These are phyloP conservation scores for Austrofundulus limnaeus DNA, from an alignment of 2,113 vertebrate species.

Conservation along the genomic window DNA sequence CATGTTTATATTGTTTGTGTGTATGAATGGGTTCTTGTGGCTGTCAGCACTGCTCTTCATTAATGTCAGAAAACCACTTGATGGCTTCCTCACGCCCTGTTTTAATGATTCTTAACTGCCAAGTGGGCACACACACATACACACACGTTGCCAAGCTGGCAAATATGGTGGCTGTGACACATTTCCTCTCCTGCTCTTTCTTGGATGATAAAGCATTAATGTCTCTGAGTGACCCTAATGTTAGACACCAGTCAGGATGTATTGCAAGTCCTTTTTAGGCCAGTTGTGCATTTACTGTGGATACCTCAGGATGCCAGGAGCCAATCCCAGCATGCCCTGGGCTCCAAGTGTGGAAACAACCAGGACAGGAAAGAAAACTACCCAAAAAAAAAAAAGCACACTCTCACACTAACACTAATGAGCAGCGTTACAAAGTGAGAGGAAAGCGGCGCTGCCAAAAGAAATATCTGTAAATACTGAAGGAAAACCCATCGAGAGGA, in stretches of 20 bases:
- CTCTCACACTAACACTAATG: slow-evolving; percentile 50
- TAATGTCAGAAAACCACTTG: slow-evolving; percentile 65
- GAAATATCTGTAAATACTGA: slow-evolving; percentile 50
- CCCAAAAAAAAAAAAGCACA: slow-evolving; percentile 41
- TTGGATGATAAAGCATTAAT: slow-evolving; percentile 43
- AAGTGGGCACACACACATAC: slow-evolving; percentile 54
- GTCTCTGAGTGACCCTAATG: slow-evolving; percentile 26
- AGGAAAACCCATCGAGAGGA: slow-evolving; percentile 33
- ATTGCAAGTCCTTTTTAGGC: slow-evolving; percentile 32
- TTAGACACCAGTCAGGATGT: slow-evolving; percentile 46
- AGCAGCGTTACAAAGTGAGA: slow-evolving; percentile 53
- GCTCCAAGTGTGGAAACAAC: slow-evolving; percentile 45
- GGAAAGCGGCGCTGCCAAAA: slow-evolving; percentile 56
- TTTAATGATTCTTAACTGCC: slow-evolving; percentile 75
- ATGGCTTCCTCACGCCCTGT: slow-evolving; percentile 67
- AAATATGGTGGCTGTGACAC: slow-evolving; percentile 60
- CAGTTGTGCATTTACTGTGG: slow-evolving; percentile 40
- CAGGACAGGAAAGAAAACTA: slow-evolving; percentile 37
- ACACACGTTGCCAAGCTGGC: slow-evolving; percentile 62
- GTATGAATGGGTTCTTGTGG: slow-evolving; percentile 40
- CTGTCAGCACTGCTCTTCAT: slow-evolving; percentile 65
- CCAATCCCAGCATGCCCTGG: slow-evolving; percentile 23
- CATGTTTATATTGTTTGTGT: slow-evolving; percentile 51
- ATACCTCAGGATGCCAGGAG: slow-evolving; percentile 19
- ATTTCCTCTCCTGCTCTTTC: slow-evolving; percentile 58